Evolutionary conservation across 2,113 vertebrate species (phyloP).

Genomic region (Ochotona princeps): DNA sequence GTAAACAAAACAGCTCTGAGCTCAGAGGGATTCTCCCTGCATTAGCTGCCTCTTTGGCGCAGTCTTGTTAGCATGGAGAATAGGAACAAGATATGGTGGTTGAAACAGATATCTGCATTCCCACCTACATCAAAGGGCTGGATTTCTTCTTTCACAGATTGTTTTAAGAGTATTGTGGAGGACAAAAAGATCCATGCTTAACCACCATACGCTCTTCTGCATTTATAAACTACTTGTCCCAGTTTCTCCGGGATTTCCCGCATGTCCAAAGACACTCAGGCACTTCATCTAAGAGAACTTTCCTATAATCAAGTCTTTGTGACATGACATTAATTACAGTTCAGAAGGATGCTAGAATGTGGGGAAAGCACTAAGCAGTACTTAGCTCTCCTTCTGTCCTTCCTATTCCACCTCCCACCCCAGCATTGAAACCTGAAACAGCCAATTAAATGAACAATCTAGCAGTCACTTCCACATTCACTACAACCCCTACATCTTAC

Average conservation of each 20-base stretch:
- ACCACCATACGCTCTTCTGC: not conserved
- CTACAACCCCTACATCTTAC: not conserved
- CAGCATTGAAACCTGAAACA: slow-evolving; percentile 38
- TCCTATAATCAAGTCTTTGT: not conserved
- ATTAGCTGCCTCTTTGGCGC: not conserved
- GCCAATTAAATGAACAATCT: slow-evolving; percentile 39
- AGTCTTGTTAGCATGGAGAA: not conserved
- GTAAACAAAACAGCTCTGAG: slow-evolving; percentile 9
- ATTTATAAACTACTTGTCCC: slow-evolving; percentile 9
- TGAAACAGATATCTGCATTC: not conserved
- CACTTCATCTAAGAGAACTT: not conserved
- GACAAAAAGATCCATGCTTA: not conserved
- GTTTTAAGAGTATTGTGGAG: not conserved
- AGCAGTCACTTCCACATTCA: slow-evolving; percentile 28
- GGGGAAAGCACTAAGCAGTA: not conserved
- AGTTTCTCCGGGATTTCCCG: slow-evolving; percentile 15
- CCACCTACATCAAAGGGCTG: not conserved
- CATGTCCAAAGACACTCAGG: slow-evolving; percentile 3
- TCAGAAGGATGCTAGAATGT: slow-evolving; percentile 4
- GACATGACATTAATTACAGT: not conserved
- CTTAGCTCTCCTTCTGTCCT: not conserved
- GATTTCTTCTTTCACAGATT: not conserved
- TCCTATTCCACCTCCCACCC: not conserved
- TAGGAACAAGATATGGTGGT: not conserved
- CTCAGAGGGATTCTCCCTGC: not conserved